Evolutionary conservation across 2,888 invertebrate genomes (phyloP), one percentile per base, ranked within the genome.

Genomic region (Sesamia inferens): DNA sequence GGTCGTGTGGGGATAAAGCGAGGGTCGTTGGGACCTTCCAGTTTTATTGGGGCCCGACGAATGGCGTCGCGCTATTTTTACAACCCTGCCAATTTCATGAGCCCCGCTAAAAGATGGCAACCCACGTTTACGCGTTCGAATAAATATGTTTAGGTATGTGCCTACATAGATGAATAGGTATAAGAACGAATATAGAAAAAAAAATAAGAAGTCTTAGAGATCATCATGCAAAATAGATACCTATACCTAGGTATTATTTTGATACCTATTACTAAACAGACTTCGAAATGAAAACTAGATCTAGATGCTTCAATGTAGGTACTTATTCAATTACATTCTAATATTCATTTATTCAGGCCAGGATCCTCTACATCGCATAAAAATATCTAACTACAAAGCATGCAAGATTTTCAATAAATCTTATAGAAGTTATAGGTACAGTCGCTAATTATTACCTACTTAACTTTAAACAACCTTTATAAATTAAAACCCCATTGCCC

Each of bases 11-110:
- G 94, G 92, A 94, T 94, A 91, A 92, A 92, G 86, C 91, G 92
- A 91, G 94, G 94, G 94, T 93, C 92, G 94, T 92, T 90, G 92
- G 93, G 92, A 93, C 94, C 94, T 94, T 94, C 90, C 91, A 90
- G 85, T 92, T 95, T 95, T 95, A 95, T 94, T 92, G 88, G 88
- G 75, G 82, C 89, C 86, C 89, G 90, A 88, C 95, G 93, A 95
- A 95, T 95, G 87, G 93, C 89, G 82, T 75, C 79, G 78, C 91
- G 91, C 91, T 91, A 93, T 93, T 94, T 94, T 94, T 94, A 94
- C 89, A 87, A 88, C 92, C 90, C 87, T 85, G 92, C 92, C 94
- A 94, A 94, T 94, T 95, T 93, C 92, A 93, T 89, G 92, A 89
- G 89, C 89, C 88, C 88, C 87, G 90, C 89, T 92, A 92, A 91